Percentiles rank a stretch among this genome's conserved stretches.
Conservation (phyloP, 2,797 vertebrate genomes). For the Masticophis lateralis region DNA sequence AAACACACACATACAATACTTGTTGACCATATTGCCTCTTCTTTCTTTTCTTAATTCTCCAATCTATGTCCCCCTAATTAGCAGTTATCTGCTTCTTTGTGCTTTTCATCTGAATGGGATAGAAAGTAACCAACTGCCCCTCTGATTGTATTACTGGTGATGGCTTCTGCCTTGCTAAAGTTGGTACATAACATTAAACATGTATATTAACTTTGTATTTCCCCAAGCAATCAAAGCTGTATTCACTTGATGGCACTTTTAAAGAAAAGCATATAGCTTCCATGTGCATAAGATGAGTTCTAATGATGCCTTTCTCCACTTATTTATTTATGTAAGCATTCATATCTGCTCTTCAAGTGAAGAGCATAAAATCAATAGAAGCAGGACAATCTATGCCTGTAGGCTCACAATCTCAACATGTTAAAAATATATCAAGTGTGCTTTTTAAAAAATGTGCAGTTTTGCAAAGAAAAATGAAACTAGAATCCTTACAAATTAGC, state of each 20-base stretch:
- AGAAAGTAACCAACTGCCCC: constrained; percentile 63
- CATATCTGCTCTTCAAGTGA: not conserved
- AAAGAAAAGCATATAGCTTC: not conserved
- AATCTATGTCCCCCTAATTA: constrained; percentile 44
- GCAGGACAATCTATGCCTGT: not conserved
- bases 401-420: not conserved
- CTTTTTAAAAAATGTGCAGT: not conserved
- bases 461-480: not conserved
- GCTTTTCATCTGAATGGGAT: constrained; percentile 55
- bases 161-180: constrained; percentile 33
- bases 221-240: constrained; percentile 45
- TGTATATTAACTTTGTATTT: constrained; percentile 46
- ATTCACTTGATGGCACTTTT: not conserved
- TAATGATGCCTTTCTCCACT: not conserved
- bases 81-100: constrained; percentile 55
- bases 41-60: constrained; percentile 47
- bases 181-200: constrained; percentile 41
- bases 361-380: not conserved
- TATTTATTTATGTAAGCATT: not conserved
- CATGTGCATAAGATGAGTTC: not conserved
- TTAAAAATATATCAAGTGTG: not conserved
- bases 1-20: not conserved
- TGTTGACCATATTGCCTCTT: not conserved
- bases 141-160: constrained; percentile 17
- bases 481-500: not conserved